Conservation (phyloP, 2,797 vertebrate species). For the Pogonophryne albipinna region DNA sequence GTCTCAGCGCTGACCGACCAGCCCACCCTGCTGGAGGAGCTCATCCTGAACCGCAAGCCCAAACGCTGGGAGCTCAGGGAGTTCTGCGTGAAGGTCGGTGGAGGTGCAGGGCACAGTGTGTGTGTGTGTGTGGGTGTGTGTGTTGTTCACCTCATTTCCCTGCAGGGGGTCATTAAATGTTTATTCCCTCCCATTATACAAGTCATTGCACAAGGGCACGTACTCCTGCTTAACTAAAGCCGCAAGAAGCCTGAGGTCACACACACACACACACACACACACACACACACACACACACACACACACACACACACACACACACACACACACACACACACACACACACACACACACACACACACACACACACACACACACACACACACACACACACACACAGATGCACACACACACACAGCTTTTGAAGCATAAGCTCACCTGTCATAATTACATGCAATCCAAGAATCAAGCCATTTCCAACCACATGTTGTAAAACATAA, state of each 20-base stretch:
- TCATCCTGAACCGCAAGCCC: conserved; percentile 75
- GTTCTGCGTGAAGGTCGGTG: conserved; percentile 81
- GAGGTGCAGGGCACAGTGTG: not conserved
- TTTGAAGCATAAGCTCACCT: not conserved
- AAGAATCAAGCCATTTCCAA: conserved; percentile 8
- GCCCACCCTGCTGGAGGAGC: conserved; percentile 78
- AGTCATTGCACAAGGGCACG: conserved; percentile 46
- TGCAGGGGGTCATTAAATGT: conserved; percentile 51
- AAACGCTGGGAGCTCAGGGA: conserved; percentile 81
- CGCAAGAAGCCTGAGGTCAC: conserved; percentile 27
- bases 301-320: conserved; percentile 9
- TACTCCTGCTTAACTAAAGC: not conserved
- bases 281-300: not conserved
- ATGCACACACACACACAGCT: not conserved
- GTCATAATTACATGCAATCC: not conserved
- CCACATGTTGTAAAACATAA: conserved; percentile 2
- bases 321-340: not conserved
- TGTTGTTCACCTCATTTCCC: conserved; percentile 30
- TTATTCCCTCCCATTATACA: conserved; percentile 39
- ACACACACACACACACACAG: not conserved
- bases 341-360: not conserved
- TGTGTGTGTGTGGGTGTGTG: not conserved
- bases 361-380: not conserved
- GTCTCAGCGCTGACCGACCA: conserved; percentile 72
- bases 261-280: not conserved